Evolutionary conservation across 30 jellyfish, hydroid and myxozoan species (phyloP), one percentile per base, ranked within the genome.

Genomic region (Phacellophora camtschatica): DNA sequence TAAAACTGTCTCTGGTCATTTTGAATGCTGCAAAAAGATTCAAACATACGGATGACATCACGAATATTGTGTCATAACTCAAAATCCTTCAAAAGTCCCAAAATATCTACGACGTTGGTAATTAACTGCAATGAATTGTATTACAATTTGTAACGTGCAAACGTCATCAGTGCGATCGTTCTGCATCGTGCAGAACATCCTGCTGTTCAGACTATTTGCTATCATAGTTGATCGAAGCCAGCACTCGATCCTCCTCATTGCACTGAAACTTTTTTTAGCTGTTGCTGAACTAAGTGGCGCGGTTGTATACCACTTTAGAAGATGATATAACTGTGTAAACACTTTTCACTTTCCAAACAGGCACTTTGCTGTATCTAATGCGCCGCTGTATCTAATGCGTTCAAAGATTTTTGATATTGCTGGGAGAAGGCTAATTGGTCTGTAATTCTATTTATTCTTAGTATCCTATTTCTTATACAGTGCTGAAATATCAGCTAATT

Each of bases 261-360:
- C 76, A 67, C 82, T 41, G 82, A 67, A 36, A 24, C 74, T 36
- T 67, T 76, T 67, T 39, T 67, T 76, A 8, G 73, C 82, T 67
- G 82, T 67, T 67, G 82, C 82, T 67, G 82, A 67, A 34, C 82
- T 76, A 34, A 67, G 82, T 32, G 82, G 77, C 76, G 36, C 82
- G 10, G 76, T 13, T 16, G 20, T 36, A 35, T 67, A 30, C 25
- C 32, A 31, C 82, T 19, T 63, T 19, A 63, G 64, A 24, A 28
- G 77, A 9, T 63, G 64, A 63, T 63, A 65, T 6, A 63, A 22
- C 29, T 19, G 22, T 28, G 82, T 37, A 30, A 39, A 39, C 75
- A 67, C 76, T 30, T n/a, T n/a, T n/a, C n/a, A n/a, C 82, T 15
- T 67, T 67, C 16, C 34, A 31, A 9, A 32, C 34, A 31, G 76